A percentile compares a stretch with the other conserved stretches of the same genome.
phyloP scores from a whole-genome alignment of 2,797 vertebrate genomes.

The Aselliscus stoliczkanus region DNA sequence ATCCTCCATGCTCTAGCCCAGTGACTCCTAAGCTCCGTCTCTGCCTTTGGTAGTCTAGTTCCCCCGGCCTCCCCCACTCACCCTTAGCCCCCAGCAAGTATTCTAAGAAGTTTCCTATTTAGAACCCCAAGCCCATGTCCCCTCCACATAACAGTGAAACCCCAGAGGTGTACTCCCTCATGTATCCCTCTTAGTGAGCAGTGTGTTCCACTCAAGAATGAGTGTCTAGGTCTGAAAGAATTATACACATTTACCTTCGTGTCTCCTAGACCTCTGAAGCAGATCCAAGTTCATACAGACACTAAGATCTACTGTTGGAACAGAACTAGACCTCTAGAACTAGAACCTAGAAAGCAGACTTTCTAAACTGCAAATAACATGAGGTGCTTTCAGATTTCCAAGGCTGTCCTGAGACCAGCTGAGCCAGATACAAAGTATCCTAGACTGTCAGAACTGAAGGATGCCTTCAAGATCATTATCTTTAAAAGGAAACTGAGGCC shows the following conservation, averaged over 20 bases:
- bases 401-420: background rate
- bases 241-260: background rate
- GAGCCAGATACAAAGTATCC: background rate
- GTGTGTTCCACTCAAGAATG: constrained; percentile 23
- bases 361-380: background rate
- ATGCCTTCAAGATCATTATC: background rate
- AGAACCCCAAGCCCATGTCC: background rate
- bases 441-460: background rate
- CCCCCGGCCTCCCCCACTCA: background rate
- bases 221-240: constrained; percentile 14
- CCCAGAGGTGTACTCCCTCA: background rate
- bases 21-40: background rate
- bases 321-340: background rate
- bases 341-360: background rate
- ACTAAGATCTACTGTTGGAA: constrained; percentile 8
- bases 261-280: constrained; percentile 37
- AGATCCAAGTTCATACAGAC: constrained; percentile 27
- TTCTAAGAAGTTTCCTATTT: constrained; percentile 55
- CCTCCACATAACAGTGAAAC: constrained; percentile 3
- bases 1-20: background rate
- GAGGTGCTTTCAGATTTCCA: constrained; percentile 2
- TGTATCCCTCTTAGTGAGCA: background rate
- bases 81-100: background rate
- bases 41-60: background rate
- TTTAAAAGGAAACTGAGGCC: background rate